These are phyloP conservation scores for Pseudorhiza aurosa DNA, from an alignment of 30 jellyfish, hydroid and myxozoan genomes.

Conservation along the genomic window DNA sequence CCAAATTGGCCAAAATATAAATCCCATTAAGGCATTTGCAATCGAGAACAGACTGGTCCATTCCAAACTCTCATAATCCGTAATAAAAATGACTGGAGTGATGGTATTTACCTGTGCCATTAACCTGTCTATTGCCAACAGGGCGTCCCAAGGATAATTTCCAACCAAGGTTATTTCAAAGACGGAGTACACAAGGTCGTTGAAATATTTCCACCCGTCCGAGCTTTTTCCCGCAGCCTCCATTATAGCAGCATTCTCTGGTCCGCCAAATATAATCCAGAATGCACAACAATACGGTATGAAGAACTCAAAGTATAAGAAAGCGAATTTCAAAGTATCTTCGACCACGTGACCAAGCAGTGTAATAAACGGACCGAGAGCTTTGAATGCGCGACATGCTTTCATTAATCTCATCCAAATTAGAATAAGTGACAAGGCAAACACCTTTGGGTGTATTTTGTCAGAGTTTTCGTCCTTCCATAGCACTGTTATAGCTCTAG, in stretches of 20 bases:
- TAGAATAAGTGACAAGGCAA: conserved; percentile 85
- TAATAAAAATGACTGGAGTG: no score
- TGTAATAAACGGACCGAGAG: conserved; percentile 98
- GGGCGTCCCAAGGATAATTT: conserved; percentile 83
- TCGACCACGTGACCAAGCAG: conserved; percentile 96
- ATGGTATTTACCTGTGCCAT: conserved; percentile 86
- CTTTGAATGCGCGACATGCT: conserved; percentile 90
- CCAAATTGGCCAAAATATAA: no score
- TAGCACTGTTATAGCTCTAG: conserved; percentile 76
- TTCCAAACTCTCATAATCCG: no score
- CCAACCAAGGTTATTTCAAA: conserved; percentile 95
- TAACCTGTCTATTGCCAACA: conserved; percentile 85
- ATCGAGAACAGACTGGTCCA: no score
- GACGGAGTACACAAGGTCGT: conserved; percentile 92
- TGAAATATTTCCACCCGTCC: conserved; percentile 82
- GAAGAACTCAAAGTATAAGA: conserved; percentile 93
- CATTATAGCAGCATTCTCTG: conserved; percentile 77
- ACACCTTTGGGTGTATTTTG: conserved; percentile 79
- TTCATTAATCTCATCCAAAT: conserved; percentile 97
- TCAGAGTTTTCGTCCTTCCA: conserved; percentile 55
- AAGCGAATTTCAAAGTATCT: conserved; percentile 95
- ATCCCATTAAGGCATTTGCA: no score
- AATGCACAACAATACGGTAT: conserved; percentile 99
- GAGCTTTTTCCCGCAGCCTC: conserved; percentile 70
- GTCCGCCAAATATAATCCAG: conserved; percentile 99